Evolutionary conservation across 2,113 vertebrate genomes (phyloP).

Genomic region (Capreolus pygargus): DNA sequence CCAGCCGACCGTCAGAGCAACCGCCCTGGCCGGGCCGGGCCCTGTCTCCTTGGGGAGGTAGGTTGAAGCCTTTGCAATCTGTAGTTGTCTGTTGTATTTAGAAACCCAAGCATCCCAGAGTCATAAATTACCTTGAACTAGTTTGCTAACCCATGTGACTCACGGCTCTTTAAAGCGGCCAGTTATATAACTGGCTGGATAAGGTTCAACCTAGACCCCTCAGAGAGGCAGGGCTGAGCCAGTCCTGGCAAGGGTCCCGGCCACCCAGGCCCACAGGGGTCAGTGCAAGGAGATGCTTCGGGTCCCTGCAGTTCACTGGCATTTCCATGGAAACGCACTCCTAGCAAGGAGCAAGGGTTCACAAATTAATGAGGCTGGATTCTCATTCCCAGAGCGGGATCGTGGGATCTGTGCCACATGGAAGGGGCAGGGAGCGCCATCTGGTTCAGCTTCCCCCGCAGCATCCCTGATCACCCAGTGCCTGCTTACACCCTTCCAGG

Average conservation of each 20-base stretch:
- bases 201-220: not conserved
- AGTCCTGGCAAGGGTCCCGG: not conserved
- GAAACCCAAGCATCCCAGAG: slow-evolving; percentile 1
- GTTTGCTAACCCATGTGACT: slow-evolving; percentile 24
- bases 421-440: not conserved
- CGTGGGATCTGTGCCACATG: not conserved
- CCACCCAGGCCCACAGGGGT: not conserved
- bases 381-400: not conserved
- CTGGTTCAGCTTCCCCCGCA: not conserved
- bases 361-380: not conserved
- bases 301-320: not conserved
- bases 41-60: not conserved
- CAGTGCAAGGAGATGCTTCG: not conserved
- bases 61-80: not conserved
- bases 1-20: rapidly evolving
- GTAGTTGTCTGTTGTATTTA: slow-evolving; percentile 4
- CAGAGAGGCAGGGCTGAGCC: not conserved
- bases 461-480: not conserved
- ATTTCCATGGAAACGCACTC: not conserved
- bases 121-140: slow-evolving; percentile 54
- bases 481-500: not conserved
- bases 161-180: not conserved
- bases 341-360: not conserved
- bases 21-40: rapidly evolving
- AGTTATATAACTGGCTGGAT: slow-evolving; percentile 4